phyloP scores from a whole-genome alignment of 2,113 vertebrate species.

The Litocranius walleri region DNA sequence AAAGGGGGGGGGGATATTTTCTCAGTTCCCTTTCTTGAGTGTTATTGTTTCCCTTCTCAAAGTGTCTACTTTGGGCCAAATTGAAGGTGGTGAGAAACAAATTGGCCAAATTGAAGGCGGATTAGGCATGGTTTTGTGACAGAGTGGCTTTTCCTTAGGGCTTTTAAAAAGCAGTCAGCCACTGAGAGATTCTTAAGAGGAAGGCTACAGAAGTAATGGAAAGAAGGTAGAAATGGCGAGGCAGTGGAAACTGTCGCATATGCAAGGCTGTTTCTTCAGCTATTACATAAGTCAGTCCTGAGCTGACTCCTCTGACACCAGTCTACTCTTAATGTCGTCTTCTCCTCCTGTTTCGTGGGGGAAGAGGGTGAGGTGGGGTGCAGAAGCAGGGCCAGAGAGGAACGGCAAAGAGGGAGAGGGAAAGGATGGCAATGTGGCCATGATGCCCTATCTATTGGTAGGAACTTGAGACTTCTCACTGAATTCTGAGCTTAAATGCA shows the following conservation, averaged over 20 bases:
- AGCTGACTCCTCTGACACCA: background rate
- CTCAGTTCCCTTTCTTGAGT: background rate
- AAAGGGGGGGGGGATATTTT: background rate
- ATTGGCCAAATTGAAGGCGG: background rate
- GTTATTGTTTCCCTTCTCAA: background rate
- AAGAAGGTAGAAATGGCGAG: background rate
- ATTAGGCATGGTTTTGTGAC: background rate
- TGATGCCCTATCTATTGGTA: background rate
- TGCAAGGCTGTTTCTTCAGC: background rate
- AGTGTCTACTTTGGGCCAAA: background rate
- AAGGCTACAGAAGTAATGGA: background rate
- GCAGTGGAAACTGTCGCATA: background rate
- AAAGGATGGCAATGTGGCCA: background rate
- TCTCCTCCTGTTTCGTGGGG: background rate
- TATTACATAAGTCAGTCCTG: background rate
- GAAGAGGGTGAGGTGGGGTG: accelerated
- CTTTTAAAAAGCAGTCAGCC: background rate
- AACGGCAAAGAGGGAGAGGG: background rate
- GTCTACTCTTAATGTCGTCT: background rate
- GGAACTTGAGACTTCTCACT: background rate
- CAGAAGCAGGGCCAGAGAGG: background rate
- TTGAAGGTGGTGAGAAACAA: background rate
- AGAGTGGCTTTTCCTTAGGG: background rate
- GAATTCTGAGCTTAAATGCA: background rate
- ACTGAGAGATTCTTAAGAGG: background rate